A percentile compares a stretch with the other conserved stretches of the same genome.
Evolutionary conservation across 2,888 invertebrate species (phyloP).

Genomic region (Drosophila nigricruria): DNA sequence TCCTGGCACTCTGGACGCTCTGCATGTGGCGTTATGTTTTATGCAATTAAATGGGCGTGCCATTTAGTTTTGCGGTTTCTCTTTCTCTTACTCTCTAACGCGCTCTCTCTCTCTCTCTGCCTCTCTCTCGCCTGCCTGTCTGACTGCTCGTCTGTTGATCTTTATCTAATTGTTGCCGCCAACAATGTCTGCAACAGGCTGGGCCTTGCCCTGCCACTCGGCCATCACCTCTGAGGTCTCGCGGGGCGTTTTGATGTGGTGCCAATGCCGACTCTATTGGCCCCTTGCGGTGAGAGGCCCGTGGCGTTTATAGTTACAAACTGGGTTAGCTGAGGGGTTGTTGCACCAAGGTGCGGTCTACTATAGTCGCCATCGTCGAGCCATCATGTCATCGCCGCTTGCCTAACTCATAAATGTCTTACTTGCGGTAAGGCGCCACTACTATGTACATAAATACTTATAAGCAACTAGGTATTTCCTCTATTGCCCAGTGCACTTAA

Average conservation of each 20-base stretch:
- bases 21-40: slow-evolving; percentile 71
- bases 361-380: slow-evolving; percentile 8
- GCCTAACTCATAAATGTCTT: slow-evolving; percentile 45
- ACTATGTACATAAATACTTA: slow-evolving; percentile 4
- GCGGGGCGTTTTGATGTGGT: slow-evolving; percentile 67
- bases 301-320: slow-evolving; percentile 62
- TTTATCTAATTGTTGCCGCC: slow-evolving; percentile 73
- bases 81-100: background rate
- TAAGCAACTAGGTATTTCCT: slow-evolving; percentile 6
- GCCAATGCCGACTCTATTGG: slow-evolving; percentile 46
- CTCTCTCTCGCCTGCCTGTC: slow-evolving; percentile 1
- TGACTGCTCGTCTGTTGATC: slow-evolving; percentile 63
- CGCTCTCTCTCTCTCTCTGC: too few relatives aligned
- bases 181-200: slow-evolving; percentile 50
- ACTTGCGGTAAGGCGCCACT: slow-evolving; percentile 28
- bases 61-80: slow-evolving; percentile 66
- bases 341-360: slow-evolving; percentile 56
- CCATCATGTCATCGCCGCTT: slow-evolving; percentile 36
- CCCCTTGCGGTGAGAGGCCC: slow-evolving; percentile 49
- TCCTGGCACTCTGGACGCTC: slow-evolving; percentile 17
- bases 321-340: slow-evolving; percentile 28
- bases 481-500: background rate
- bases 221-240: slow-evolving; percentile 36
- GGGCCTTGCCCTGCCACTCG: slow-evolving; percentile 25
- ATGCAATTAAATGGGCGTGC: slow-evolving; percentile 76